These are phyloP conservation scores for Mercenaria mercenaria DNA, from an alignment of 1,140 invertebrate species.

Conservation along the genomic window DNA sequence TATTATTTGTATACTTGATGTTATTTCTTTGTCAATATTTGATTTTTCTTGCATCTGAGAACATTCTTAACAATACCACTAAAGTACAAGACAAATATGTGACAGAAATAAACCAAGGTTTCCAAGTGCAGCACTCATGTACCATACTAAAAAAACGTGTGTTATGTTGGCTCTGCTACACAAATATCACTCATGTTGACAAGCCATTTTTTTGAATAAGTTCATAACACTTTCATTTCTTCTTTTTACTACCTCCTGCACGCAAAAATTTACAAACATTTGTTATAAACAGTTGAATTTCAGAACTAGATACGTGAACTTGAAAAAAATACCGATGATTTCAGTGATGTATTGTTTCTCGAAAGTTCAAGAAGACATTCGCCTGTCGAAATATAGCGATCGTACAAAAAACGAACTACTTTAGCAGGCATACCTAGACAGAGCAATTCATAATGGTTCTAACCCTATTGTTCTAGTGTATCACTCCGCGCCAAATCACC, in stretches of 20 bases:
- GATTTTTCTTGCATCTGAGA: no score
- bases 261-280: no score
- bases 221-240: no score
- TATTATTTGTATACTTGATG: no score
- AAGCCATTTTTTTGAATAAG: background rate
- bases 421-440: conserved; percentile 19
- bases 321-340: no score
- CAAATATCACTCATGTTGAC: background rate
- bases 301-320: no score
- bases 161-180: background rate
- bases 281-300: no score
- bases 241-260: no score
- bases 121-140: background rate
- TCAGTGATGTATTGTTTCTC: background rate
- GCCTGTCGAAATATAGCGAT: conserved; percentile 16
- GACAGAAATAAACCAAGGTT: no score
- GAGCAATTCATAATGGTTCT: conserved; percentile 41
- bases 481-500: conserved; percentile 39
- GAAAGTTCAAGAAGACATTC: background rate
- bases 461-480: conserved; percentile 28
- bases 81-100: no score
- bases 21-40: no score
- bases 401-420: conserved; percentile 3
- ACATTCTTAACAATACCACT: no score
- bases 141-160: background rate